Base-by-base conservation (phyloP, 2,797 vertebrate genomes). In the Pangasius larnaudii region DNA sequence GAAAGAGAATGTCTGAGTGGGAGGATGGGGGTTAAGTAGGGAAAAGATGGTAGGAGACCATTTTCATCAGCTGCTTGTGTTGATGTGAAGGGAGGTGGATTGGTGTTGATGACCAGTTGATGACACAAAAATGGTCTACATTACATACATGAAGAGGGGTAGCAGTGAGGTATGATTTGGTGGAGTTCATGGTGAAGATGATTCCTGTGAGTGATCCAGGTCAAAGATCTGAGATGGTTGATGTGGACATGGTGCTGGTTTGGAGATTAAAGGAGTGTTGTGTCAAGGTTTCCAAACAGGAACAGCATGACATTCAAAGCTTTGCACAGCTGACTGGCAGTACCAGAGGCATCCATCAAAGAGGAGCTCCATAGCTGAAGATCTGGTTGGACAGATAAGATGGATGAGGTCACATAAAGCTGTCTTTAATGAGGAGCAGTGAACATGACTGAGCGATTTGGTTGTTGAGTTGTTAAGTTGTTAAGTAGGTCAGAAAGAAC, bases 71-170 rank as follows among this genome's bases (percentile, higher is more conserved):
- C 7, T 58, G 51, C 30, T 2, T 79, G 14, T 42, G 33, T 42
- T 72, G 39, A 49, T 51, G 9, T 59, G 56, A 5, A 42, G 7
- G 49, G 10, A 78, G 49, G 74, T 78, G 27, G 27, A 79, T 16
- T 56, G 51, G 75, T 79, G 75, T 79, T 53, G 74, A 77, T n/a
- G n/a, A 77, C 27, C 46, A 53, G 75, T 78, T 78, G 2, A 78
- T 78, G 75, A 30, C 49, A 78, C 49, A 78, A 77, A 51, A 16
- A 49, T 78, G 7, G n/a, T 78, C n/a, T 53, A 16, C 42, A 42
- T 42, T 42, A 42, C 42, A 30, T 77, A 18, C 46, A 27, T 30
- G 5, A 75, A 49, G 24, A 27, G 42, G 27, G 53, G 74, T 77
- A 53, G 42, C 72, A 49, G 39, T 46, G 13, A 75, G 24, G 13